Conservation (phyloP, 2,888 invertebrate genomes). For the Cantharis nigra region DNA sequence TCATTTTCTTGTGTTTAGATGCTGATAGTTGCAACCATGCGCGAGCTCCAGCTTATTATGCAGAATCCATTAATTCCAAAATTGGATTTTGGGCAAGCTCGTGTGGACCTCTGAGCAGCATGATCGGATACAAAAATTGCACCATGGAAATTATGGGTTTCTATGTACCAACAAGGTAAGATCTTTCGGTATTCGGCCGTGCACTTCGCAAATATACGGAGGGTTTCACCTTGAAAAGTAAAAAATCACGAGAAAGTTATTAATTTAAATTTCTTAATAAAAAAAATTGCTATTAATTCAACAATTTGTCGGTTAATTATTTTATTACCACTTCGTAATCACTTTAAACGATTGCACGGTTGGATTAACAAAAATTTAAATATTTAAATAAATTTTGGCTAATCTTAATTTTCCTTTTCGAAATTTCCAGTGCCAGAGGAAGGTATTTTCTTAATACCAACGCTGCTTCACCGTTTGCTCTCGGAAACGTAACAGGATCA, state of each 20-base stretch:
- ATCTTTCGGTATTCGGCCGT: too few relatives aligned
- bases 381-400: neutral
- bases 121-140: neutral
- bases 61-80: slow-evolving; percentile 60
- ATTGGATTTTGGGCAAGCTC: slow-evolving; percentile 62
- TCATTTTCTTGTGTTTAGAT: slow-evolving; percentile 46
- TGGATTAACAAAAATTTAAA: neutral
- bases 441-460: slow-evolving; percentile 60
- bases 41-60: slow-evolving; percentile 63
- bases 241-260: neutral
- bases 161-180: neutral
- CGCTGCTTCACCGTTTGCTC: slow-evolving; percentile 54
- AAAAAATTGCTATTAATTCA: neutral
- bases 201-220: neutral
- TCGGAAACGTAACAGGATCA: slow-evolving; percentile 44
- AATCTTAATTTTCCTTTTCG: slow-evolving; percentile 54
- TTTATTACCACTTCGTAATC: neutral
- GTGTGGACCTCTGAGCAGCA: slow-evolving; percentile 46
- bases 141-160: slow-evolving; percentile 24
- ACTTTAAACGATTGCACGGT: neutral
- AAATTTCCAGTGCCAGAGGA: slow-evolving; percentile 59
- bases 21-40: slow-evolving; percentile 64
- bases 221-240: neutral
- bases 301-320: neutral
- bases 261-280: neutral